A percentile compares a stretch with the other conserved stretches of the same genome.
phyloP scores from a whole-genome alignment of 2,113 vertebrate species.

The Peromyscus maniculatus region DNA sequence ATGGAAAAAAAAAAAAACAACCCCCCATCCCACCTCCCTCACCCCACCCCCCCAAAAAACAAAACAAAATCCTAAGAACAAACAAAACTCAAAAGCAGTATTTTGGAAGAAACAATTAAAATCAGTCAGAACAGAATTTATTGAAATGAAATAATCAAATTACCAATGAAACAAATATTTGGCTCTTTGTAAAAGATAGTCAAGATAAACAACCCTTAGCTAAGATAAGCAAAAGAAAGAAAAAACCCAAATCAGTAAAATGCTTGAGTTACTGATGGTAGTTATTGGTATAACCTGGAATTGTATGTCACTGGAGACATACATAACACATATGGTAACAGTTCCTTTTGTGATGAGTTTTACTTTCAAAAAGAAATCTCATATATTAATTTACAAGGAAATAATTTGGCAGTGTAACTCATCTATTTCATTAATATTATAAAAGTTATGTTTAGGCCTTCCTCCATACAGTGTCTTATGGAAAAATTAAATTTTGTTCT shows the following conservation, averaged over 20 bases:
- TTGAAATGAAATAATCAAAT: background rate
- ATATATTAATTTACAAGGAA: constrained; percentile 54
- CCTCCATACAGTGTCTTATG: background rate
- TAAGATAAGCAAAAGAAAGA: background rate
- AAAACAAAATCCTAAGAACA: background rate
- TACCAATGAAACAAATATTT: background rate
- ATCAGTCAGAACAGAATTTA: background rate
- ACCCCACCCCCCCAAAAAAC: background rate
- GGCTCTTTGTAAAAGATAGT: background rate
- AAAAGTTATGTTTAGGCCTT: constrained; percentile 9
- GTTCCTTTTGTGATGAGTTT: background rate
- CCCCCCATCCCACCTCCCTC: too few relatives aligned
- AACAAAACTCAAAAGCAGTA: background rate
- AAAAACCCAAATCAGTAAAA: background rate
- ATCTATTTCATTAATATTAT: constrained; percentile 52
- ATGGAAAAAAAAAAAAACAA: background rate
- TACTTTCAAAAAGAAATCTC: constrained; percentile 50
- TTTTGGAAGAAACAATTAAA: background rate
- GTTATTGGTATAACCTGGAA: constrained; percentile 5
- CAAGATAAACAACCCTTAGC: background rate
- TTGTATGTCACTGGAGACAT: constrained; percentile 41
- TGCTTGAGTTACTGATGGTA: constrained; percentile 40
- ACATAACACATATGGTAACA: constrained; percentile 19
- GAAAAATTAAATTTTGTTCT: constrained; percentile 55
- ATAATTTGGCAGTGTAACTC: background rate